A percentile compares a stretch with the other conserved stretches of the same genome.
Conservation (phyloP, 2,113 vertebrate genomes). For the Saccopteryx leptura region DNA sequence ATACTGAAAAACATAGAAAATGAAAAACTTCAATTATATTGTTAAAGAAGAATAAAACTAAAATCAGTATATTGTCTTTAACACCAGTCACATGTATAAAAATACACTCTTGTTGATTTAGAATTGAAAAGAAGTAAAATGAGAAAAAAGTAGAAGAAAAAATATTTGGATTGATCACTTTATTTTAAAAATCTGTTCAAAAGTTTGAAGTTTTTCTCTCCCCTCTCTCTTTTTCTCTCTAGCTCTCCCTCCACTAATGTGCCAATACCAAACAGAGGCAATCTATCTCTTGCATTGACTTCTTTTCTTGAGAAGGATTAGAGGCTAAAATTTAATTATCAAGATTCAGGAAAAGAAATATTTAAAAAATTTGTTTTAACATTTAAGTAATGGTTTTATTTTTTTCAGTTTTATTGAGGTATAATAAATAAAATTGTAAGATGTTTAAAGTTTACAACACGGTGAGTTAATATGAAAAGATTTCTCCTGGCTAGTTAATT, state of each 20-base stretch:
- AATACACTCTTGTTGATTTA: not conserved
- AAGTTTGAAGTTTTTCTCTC: not conserved
- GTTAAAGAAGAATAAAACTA: not conserved
- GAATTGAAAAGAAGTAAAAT: not conserved
- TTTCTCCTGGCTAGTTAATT: not conserved
- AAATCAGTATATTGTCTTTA: not conserved
- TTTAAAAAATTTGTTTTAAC: not conserved
- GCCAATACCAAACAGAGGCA: not conserved
- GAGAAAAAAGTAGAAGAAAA: not conserved
- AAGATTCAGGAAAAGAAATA: not conserved
- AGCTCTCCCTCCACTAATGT: not conserved
- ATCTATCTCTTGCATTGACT: not conserved
- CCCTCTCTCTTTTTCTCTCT: too few relatives aligned
- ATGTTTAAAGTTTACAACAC: not conserved
- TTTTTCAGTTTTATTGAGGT: not conserved
- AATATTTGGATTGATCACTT: not conserved
- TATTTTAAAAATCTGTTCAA: not conserved
- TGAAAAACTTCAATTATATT: not conserved
- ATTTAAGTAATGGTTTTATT: not conserved
- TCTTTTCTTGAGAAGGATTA: not conserved
- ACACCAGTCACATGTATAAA: not conserved
- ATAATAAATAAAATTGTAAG: not conserved
- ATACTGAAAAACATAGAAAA: not conserved
- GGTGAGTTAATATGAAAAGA: not conserved
- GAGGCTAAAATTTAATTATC: not conserved